A percentile compares a stretch with the other conserved stretches of the same genome.
phyloP scores from a whole-genome alignment of 2,888 invertebrate genomes.

The Dryadula phaetusa region DNA sequence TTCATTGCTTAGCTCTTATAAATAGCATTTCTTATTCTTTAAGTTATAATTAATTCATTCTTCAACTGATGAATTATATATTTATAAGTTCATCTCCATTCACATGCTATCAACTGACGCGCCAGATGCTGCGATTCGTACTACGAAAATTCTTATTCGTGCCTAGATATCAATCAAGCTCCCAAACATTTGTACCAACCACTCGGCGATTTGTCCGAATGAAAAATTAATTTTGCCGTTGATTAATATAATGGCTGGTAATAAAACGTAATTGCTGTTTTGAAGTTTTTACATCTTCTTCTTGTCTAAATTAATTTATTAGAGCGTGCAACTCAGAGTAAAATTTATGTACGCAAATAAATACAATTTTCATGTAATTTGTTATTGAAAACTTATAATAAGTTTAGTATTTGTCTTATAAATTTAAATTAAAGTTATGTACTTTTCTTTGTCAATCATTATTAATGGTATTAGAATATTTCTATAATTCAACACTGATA shows the following conservation, averaged over 20 bases:
- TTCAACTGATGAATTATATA: constrained; percentile 4
- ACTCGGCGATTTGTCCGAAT: constrained; percentile 81
- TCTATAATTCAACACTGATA: neutral
- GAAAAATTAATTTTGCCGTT: constrained; percentile 83
- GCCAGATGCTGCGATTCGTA: constrained; percentile 54
- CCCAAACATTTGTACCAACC: constrained; percentile 75
- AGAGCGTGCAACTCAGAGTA: constrained; percentile 39
- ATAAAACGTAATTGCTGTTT: constrained; percentile 83
- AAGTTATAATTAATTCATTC: neutral
- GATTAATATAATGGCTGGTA: constrained; percentile 81
- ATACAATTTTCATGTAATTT: constrained; percentile 25
- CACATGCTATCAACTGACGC: constrained; percentile 42
- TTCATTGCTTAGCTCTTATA: neutral
- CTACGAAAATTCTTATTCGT: constrained; percentile 60
- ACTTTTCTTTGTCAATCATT: neutral
- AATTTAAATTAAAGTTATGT: neutral
- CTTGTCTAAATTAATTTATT: constrained; percentile 82
- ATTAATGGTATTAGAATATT: neutral
- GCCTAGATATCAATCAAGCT: constrained; percentile 73
- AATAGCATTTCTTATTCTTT: constrained; percentile 2
- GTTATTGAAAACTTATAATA: neutral
- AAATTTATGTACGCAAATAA: constrained; percentile 42
- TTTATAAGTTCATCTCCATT: constrained; percentile 39
- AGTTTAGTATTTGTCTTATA: neutral
- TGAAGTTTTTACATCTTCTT: constrained; percentile 83